Conservation (phyloP, 2,888 invertebrate genomes). For the Brachypalpus laphriformis region DNA sequence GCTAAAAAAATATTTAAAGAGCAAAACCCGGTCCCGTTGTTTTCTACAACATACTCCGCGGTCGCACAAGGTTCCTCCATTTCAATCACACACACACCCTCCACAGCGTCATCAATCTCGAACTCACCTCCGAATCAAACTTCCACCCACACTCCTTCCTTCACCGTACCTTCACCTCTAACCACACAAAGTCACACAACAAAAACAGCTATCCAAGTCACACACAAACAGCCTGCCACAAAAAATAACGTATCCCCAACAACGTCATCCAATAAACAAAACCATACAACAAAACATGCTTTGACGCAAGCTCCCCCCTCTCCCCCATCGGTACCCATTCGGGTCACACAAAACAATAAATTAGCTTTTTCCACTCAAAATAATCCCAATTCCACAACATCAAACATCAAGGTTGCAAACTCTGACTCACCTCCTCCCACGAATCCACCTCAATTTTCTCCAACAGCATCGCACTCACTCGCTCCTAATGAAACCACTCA, state of each 20-base stretch:
- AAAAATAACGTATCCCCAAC: not conserved
- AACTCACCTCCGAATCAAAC: not conserved
- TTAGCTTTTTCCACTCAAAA: too few species aligned
- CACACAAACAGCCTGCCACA: constrained; percentile 3
- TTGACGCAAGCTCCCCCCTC: not conserved
- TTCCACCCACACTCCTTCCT: not conserved
- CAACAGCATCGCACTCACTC: constrained; percentile 15
- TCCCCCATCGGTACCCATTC: not conserved
- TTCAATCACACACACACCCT: not conserved
- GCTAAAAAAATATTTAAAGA: too few species aligned
- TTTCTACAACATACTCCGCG: not conserved
- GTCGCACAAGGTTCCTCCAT: not conserved
- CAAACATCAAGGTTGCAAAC: too few species aligned
- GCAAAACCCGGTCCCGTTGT: too few species aligned
- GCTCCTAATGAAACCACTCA: not conserved
- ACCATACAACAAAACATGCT: too few species aligned
- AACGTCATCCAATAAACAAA: not conserved
- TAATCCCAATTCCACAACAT: too few species aligned
- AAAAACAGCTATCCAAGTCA: not conserved
- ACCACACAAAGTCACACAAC: not conserved
- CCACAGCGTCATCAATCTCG: not conserved
- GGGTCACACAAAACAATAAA: too few species aligned
- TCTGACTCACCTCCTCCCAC: not conserved
- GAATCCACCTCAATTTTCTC: not conserved
- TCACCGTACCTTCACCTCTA: not conserved